Evolutionary conservation across 1,140 invertebrate species (phyloP).

Genomic region (Caenorhabditis briggsae): DNA sequence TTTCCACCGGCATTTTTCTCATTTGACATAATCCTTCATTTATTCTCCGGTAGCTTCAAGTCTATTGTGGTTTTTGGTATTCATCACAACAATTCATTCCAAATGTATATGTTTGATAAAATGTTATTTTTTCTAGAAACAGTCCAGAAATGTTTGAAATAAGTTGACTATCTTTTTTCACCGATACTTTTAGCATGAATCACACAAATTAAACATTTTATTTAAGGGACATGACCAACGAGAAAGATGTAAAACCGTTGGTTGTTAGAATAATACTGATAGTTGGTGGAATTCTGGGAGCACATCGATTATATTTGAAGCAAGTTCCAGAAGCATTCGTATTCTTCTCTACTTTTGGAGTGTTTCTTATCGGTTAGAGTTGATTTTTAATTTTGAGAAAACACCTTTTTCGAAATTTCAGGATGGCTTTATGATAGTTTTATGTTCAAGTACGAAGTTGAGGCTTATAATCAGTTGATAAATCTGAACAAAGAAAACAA

Average conservation of each 20-base stretch:
- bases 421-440: conserved; percentile 58
- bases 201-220: too few species aligned
- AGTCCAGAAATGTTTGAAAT: neutral
- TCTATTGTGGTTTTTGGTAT: neutral
- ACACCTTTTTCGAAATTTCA: neutral
- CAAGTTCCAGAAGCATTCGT: conserved; percentile 71
- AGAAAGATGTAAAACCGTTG: neutral
- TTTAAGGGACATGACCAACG: neutral
- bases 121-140: neutral
- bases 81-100: neutral
- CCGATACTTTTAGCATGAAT: too few species aligned
- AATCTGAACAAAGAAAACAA: neutral
- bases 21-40: neutral
- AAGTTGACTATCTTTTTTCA: neutral
- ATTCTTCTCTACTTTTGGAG: conserved; percentile 67
- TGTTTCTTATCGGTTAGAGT: conserved; percentile 62
- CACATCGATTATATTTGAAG: conserved; percentile 66
- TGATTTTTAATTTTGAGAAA: neutral
- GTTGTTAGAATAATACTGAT: conserved; percentile 60
- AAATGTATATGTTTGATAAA: conserved; percentile 20
- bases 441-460: conserved; percentile 52
- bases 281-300: conserved; percentile 66
- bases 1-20: neutral
- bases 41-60: neutral
- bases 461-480: conserved; percentile 46